These are phyloP conservation scores for Esox niger DNA, from an alignment of 2,113 vertebrate species.

Conservation along the genomic window DNA sequence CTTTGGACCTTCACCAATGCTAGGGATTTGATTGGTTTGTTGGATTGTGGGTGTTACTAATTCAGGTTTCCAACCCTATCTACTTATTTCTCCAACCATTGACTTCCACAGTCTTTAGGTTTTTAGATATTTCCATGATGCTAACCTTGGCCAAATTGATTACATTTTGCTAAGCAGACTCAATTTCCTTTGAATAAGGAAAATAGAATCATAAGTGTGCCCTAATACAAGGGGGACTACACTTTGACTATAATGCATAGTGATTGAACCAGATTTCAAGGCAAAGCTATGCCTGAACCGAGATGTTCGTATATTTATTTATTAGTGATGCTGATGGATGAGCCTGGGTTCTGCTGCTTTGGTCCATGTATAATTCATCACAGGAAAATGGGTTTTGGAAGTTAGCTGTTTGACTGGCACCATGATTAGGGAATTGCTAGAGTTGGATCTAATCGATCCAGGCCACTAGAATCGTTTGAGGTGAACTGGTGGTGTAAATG, in stretches of 20 bases:
- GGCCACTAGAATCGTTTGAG: slow-evolving; percentile 24
- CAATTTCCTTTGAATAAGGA: slow-evolving; percentile 12
- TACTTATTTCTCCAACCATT: too few relatives aligned
- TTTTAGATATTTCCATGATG: too few relatives aligned
- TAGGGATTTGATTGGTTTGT: too few relatives aligned
- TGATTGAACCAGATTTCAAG: slow-evolving; percentile 42
- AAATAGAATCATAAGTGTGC: slow-evolving; percentile 26
- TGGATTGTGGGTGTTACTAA: too few relatives aligned
- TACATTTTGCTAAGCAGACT: slow-evolving; percentile 31
- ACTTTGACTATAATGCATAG: slow-evolving; percentile 14
- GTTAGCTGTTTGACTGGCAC: slow-evolving; percentile 34
- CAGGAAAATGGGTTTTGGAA: slow-evolving; percentile 34
- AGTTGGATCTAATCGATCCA: slow-evolving; percentile 42
- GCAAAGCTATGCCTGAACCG: slow-evolving; percentile 29
- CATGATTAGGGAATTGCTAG: slow-evolving; percentile 31
- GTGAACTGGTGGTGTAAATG: slow-evolving; percentile 11
- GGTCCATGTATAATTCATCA: slow-evolving; percentile 48
- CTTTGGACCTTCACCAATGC: too few relatives aligned
- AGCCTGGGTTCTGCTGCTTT: slow-evolving; percentile 36
- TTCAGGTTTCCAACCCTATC: too few relatives aligned
- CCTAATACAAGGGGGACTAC: slow-evolving; percentile 2
- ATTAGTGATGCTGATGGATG: slow-evolving; percentile 50
- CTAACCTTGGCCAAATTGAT: slow-evolving; percentile 12
- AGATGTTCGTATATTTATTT: slow-evolving; percentile 50
- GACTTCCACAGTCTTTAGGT: too few relatives aligned